Percentiles rank a stretch among this genome's conserved stretches.
Conservation (phyloP, 1,140 invertebrate species). For the Drosophila nebulosa region DNA sequence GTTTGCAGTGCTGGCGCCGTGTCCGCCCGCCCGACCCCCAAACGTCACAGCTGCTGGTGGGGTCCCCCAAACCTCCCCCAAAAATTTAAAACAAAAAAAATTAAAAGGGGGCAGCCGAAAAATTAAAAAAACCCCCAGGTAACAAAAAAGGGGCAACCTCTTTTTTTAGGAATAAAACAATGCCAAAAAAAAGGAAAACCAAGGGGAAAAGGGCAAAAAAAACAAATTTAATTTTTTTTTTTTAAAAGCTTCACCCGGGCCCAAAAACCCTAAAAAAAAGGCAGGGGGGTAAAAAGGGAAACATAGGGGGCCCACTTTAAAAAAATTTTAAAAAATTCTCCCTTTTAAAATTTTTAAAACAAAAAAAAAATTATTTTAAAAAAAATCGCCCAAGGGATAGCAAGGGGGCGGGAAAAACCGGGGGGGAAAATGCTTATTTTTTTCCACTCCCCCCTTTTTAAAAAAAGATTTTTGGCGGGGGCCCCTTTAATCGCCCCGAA, state of each 20-base stretch:
- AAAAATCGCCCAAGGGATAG: too few relatives aligned
- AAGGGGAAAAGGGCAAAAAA: too few relatives aligned
- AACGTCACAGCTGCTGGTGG: constrained; percentile 39
- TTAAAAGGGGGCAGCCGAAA: constrained; percentile 51
- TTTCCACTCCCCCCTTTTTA: too few relatives aligned
- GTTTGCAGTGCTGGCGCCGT: constrained; percentile 62
- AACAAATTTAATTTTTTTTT: constrained; percentile 45
- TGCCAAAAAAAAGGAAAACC: too few relatives aligned
- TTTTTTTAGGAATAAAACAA: too few relatives aligned
- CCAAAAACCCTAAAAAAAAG: constrained; percentile 68
- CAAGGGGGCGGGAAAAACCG: too few relatives aligned
- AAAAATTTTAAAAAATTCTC: too few relatives aligned
- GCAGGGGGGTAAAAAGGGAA: constrained; percentile 49
- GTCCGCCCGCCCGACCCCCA: constrained; percentile 35
- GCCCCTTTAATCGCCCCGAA: too few relatives aligned
- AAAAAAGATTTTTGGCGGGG: too few relatives aligned
- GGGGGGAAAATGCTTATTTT: too few relatives aligned
- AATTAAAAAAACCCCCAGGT: background rate
- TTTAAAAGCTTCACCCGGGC: constrained; percentile 34
- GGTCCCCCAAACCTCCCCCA: constrained; percentile 19
- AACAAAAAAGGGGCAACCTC: constrained; percentile 6
- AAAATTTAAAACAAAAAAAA: constrained; percentile 68
- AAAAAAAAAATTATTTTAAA: too few relatives aligned
- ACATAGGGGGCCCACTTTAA: background rate
- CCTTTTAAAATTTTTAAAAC: too few relatives aligned